Percentiles rank a stretch among this genome's conserved stretches.
phyloP scores from a whole-genome alignment of 2,888 invertebrate species.

The Fragum fragum region DNA sequence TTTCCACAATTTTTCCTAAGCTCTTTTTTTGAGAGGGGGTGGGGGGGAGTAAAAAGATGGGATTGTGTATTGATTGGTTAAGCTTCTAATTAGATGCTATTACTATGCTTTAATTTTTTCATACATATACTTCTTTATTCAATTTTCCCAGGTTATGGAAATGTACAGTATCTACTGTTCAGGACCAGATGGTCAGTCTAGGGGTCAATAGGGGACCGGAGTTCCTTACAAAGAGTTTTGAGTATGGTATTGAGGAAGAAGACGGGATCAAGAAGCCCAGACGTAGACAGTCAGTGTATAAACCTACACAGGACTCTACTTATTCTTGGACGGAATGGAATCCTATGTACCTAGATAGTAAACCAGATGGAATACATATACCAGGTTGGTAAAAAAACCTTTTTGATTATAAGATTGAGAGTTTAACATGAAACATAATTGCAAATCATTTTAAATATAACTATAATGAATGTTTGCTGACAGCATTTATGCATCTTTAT shows the following conservation, averaged over 20 bases:
- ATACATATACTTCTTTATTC: too few species aligned
- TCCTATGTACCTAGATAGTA: constrained; percentile 91
- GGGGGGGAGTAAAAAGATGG: too few species aligned
- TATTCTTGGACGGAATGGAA: constrained; percentile 96
- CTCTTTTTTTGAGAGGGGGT: too few species aligned
- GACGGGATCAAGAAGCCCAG: constrained; percentile 65
- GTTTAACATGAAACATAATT: too few species aligned
- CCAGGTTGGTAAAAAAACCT: constrained; percentile 91
- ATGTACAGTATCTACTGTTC: constrained; percentile 77
- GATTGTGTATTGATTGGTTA: too few species aligned
- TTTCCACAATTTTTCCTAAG: too few species aligned
- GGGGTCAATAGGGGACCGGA: constrained; percentile 30
- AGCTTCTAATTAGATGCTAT: too few species aligned
- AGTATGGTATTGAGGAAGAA: constrained; percentile 74
- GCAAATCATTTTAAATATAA: too few species aligned
- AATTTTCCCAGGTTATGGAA: constrained; percentile 85
- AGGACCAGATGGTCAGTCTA: constrained; percentile 12
- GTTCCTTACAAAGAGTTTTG: constrained; percentile 68
- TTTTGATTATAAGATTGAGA: too few species aligned
- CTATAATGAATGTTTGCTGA: too few species aligned
- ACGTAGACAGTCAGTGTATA: constrained; percentile 60
- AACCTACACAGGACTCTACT: constrained; percentile 53
- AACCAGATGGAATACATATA: constrained; percentile 91
- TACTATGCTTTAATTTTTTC: too few species aligned
- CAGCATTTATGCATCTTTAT: too few species aligned